Conservation (phyloP, 2,797 vertebrate species). For the Diplodus puntazzo region DNA sequence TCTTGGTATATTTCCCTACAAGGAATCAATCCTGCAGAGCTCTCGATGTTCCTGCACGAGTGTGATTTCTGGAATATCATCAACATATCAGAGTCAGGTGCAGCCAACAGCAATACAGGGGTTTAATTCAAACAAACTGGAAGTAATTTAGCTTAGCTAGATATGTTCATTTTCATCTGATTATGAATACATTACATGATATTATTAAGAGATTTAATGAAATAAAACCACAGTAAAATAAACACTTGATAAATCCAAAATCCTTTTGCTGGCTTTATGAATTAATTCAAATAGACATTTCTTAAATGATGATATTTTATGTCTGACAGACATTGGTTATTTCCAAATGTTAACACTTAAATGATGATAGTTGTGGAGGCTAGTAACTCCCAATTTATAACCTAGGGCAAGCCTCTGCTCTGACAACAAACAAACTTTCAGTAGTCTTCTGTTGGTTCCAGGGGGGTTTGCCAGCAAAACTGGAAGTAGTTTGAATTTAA, state of each 20-base stretch:
- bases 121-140: constrained; percentile 2
- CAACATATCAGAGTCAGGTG: neutral
- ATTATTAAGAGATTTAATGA: neutral
- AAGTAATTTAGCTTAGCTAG: neutral
- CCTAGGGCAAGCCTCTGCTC: neutral
- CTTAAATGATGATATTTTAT: neutral
- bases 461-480: neutral
- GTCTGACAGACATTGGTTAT: neutral
- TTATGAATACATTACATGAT: neutral
- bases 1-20: constrained; percentile 19
- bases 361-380: neutral
- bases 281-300: neutral
- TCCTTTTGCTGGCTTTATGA: neutral
- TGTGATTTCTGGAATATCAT: neutral
- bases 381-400: neutral
- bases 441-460: neutral
- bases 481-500: too few species aligned
- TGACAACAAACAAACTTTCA: neutral
- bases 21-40: neutral
- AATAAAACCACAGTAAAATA: neutral
- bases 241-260: too few species aligned
- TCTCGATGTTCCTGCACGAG: neutral
- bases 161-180: neutral
- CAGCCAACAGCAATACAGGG: neutral
- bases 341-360: neutral